Evolutionary conservation across 2,888 invertebrate species (phyloP).

Genomic region (Caradrina kadenii): DNA sequence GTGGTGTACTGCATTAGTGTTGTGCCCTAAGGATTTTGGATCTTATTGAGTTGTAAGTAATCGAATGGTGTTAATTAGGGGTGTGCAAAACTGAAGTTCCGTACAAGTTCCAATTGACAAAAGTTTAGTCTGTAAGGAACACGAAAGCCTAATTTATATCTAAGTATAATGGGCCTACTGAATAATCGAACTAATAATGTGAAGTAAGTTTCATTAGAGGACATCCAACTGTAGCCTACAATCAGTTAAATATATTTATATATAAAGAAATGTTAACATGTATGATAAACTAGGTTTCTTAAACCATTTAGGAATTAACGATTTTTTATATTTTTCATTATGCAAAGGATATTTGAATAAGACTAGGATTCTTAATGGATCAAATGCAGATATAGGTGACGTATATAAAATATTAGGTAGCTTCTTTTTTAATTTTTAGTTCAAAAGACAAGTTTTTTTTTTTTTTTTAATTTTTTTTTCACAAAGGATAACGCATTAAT

Average conservation of each 20-base stretch:
- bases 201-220: conserved; percentile 68
- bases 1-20: conserved; percentile 66
- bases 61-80: conserved; percentile 51
- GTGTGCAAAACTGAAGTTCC: conserved; percentile 65
- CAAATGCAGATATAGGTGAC: conserved; percentile 79
- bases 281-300: conserved; percentile 89
- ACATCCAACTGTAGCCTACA: conserved; percentile 75
- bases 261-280: conserved; percentile 87
- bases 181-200: conserved; percentile 83
- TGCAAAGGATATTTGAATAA: conserved; percentile 87
- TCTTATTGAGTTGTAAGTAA: conserved; percentile 66
- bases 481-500: conserved; percentile 77
- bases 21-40: conserved; percentile 73
- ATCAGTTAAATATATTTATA: conserved; percentile 82
- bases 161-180: conserved; percentile 85
- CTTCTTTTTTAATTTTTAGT: conserved; percentile 77
- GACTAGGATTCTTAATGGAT: conserved; percentile 77
- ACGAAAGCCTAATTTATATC: conserved; percentile 85
- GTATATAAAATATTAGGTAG: conserved; percentile 85
- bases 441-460: conserved; percentile 86
- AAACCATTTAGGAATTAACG: conserved; percentile 87
- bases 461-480: conserved; percentile 71
- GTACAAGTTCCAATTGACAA: conserved; percentile 60
- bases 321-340: conserved; percentile 89
- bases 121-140: conserved; percentile 74